phyloP scores from a whole-genome alignment of 2,888 invertebrate genomes.

The Epirrhoe tristata region DNA sequence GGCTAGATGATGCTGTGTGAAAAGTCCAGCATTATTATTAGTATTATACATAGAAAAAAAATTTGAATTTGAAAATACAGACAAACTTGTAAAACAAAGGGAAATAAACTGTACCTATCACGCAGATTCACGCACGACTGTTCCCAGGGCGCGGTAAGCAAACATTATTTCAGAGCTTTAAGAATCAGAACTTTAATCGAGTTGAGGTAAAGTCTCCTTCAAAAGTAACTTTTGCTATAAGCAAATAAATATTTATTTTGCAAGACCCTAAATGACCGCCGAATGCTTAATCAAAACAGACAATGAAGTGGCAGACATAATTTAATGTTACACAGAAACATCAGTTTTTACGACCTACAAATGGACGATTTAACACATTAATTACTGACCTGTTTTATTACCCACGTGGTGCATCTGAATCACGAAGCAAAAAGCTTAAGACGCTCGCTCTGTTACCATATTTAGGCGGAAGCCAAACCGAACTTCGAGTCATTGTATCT shows the following conservation, averaged over 20 bases:
- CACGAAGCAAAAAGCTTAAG: slow-evolving; percentile 35
- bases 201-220: neutral
- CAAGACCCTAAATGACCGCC: neutral
- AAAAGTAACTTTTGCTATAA: neutral
- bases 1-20: no score
- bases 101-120: neutral
- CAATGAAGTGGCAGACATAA: slow-evolving; percentile 6
- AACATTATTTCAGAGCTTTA: no score
- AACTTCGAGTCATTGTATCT: slow-evolving; percentile 41
- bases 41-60: no score
- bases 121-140: no score
- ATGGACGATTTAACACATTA: slow-evolving; percentile 32
- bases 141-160: no score
- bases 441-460: slow-evolving; percentile 38
- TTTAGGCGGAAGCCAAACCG: slow-evolving; percentile 41
- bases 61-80: no score
- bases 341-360: slow-evolving; percentile 31
- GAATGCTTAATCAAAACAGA: slow-evolving; percentile 4
- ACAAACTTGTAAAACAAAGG: neutral
- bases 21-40: no score
- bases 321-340: slow-evolving; percentile 22
- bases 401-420: slow-evolving; percentile 40
- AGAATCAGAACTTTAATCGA: neutral
- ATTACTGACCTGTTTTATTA: slow-evolving; percentile 35
- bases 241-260: neutral